These are phyloP conservation scores for Drosophila arawakana DNA, from an alignment of 1,140 invertebrate species.

Conservation along the genomic window DNA sequence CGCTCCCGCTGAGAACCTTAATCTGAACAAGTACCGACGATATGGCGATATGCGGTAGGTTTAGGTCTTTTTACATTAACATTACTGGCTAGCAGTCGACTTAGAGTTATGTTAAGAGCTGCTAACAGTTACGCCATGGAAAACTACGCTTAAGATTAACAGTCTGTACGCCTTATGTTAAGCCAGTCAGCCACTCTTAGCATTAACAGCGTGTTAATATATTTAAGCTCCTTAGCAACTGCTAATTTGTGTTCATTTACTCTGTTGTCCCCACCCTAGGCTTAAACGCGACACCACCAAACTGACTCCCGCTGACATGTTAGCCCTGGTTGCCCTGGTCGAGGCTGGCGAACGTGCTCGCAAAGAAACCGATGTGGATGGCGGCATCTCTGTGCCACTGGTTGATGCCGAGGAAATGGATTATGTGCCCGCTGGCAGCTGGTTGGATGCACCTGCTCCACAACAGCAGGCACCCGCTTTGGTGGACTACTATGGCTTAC, in stretches of 20 bases:
- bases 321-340: conserved; percentile 79
- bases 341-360: conserved; percentile 80
- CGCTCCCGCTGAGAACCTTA: conserved; percentile 56
- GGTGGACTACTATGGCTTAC: conserved; percentile 78
- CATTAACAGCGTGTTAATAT: neutral
- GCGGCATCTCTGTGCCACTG: conserved; percentile 49
- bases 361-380: conserved; percentile 74
- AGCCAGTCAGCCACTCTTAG: too few species aligned
- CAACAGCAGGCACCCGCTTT: conserved; percentile 46
- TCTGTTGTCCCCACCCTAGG: conserved; percentile 12
- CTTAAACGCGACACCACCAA: conserved; percentile 77
- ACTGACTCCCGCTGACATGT: conserved; percentile 80
- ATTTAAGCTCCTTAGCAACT: too few species aligned
- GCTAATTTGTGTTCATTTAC: too few species aligned
- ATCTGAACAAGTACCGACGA: conserved; percentile 72
- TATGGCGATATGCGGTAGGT: conserved; percentile 81
- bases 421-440: conserved; percentile 60
- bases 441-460: conserved; percentile 67
- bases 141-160: too few species aligned
- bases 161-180: too few species aligned
- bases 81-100: neutral
- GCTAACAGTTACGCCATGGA: too few species aligned
- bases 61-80: neutral
- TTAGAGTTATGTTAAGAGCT: too few species aligned
- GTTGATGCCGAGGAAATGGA: conserved; percentile 63